Evolutionary conservation across 2,888 invertebrate species (phyloP), one percentile per base, ranked within the genome.

Genomic region (Caradrina clavipalpis): DNA sequence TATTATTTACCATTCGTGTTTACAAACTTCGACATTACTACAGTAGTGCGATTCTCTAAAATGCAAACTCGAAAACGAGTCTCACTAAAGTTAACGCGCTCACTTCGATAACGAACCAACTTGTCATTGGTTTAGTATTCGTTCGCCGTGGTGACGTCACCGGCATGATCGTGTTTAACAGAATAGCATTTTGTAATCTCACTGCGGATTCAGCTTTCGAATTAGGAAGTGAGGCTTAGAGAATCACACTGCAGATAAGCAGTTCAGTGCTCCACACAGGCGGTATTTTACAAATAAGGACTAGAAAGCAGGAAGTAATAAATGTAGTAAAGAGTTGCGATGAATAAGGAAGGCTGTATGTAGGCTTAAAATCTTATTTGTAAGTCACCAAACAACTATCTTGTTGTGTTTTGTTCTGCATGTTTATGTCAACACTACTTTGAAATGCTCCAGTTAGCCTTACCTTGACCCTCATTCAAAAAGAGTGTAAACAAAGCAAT

Each of bases 221-320:
- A n/a, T n/a, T n/a, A n/a, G n/a, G n/a, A n/a, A n/a, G n/a, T n/a
- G n/a, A n/a, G n/a, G n/a, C n/a, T n/a, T n/a, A n/a, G n/a, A n/a
- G n/a, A n/a, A n/a, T n/a, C n/a, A n/a, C n/a, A n/a, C n/a, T 26
- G n/a, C 58, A 58, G 19, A 17, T 31, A 26, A 39, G 49, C 39
- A 54, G 26, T 4, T 26, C 26, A 26, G 4, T 13, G 26, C 49
- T 11, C 17, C 19, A n/a, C 21, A 6, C n/a, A 21, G 15, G 22
- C 55, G 55, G 35, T 21, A 51, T 45, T 76, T 69, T 76, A 47
- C 39, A 47, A 76, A 69, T 59, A 56, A 35, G 50, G 55, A 45
- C 31, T 26, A 39, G 21, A 51, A 60, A 60, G 54, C 26, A 76
- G 56, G 69, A 69, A 56, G 56, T 60, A 1, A n/a, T 69, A 68